Base-by-base conservation (phyloP, 2,888 invertebrate genomes). In the Xestoiulus laeticollis region DNA sequence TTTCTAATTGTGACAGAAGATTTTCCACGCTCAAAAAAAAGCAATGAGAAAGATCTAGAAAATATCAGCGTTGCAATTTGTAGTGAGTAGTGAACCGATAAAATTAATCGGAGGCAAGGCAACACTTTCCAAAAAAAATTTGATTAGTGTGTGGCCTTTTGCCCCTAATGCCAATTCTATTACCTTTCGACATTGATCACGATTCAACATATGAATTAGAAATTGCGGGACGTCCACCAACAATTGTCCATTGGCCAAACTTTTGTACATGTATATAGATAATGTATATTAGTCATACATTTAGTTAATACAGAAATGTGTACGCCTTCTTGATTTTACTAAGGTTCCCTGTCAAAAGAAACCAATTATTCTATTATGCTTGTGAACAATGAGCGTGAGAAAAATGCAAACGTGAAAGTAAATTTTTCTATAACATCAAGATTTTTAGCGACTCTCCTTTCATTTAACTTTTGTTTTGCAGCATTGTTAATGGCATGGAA, bases 201-300 rank as follows among this genome's bases (percentile, higher is more conserved):
- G 26, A 26, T 26, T 26, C 68, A 68, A 10, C 12, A 4, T 68
- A 26, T 26, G 26, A 26, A 68, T 68, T 68, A 68, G 68, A 68
- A 68, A 26, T 68, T 26, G 26, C 26, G 3, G 26, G 26, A 68
- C 22, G 68, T 68, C 26, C 68, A 26, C 12, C 26, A 26, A 22
- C 10, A 26, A 68, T 30, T 26, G 22, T 22, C 59, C 14, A n/a
- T 68, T 26, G 26, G 68, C 68, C 68, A 68, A 68, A 68, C 68
- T 68, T 68, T 68, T 68, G 68, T 68, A 68, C 68, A 5, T 68
- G 68, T 68, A 68, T 26, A 68, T 68, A 68, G 68, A 12, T 26
- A 26, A 68, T 68, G 68, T 68, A 68, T 68, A 68, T 68, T 68
- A 68, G 68, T 68, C 26, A 26, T 68, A 68, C 68, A 68, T 68